Percentiles rank a stretch among this genome's conserved stretches.
These are phyloP conservation scores for Styela plicata DNA, from an alignment of 23 tunicate species.

Conservation along the genomic window DNA sequence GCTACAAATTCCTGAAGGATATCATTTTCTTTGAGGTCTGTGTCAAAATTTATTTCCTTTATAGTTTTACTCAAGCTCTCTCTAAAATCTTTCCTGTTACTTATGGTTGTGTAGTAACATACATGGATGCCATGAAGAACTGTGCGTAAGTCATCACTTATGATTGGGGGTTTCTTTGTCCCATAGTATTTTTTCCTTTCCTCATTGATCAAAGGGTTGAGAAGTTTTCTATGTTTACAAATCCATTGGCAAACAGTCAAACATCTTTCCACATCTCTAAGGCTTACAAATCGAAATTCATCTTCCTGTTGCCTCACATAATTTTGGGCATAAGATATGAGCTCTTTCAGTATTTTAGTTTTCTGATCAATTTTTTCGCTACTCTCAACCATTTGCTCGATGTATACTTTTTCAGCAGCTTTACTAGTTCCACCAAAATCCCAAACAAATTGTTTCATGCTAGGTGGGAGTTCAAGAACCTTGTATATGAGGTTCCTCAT, in stretches of 20 bases:
- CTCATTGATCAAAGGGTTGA: conserved; percentile 6
- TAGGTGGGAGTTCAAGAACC: conserved; percentile 72
- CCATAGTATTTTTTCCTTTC: background rate
- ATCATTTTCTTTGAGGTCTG: background rate
- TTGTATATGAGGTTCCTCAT: conserved; percentile 63
- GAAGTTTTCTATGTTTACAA: conserved; percentile 27
- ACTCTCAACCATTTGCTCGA: conserved; percentile 47
- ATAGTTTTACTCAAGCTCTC: conserved; percentile 22
- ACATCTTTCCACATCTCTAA: conserved; percentile 79
- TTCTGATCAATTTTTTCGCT: background rate
- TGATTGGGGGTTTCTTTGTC: background rate
- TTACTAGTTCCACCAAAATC: conserved; percentile 45
- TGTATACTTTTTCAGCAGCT: conserved; percentile 48
- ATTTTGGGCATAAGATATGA: conserved; percentile 42
- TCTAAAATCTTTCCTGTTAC: conserved; percentile 33
- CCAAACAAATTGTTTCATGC: conserved; percentile 80
- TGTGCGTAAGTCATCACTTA: background rate
- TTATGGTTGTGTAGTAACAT: conserved; percentile 60
- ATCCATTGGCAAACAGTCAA: conserved; percentile 53
- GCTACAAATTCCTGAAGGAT: conserved; percentile 19
- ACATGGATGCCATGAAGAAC: conserved; percentile 48
- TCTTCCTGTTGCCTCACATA: conserved; percentile 40
- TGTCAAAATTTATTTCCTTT: too few species aligned
- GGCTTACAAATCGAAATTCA: conserved; percentile 61
- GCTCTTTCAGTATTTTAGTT: conserved; percentile 9